A percentile compares a stretch with the other conserved stretches of the same genome.
Conservation (phyloP, 1,140 invertebrate species). For the Drosophila rufa region DNA sequence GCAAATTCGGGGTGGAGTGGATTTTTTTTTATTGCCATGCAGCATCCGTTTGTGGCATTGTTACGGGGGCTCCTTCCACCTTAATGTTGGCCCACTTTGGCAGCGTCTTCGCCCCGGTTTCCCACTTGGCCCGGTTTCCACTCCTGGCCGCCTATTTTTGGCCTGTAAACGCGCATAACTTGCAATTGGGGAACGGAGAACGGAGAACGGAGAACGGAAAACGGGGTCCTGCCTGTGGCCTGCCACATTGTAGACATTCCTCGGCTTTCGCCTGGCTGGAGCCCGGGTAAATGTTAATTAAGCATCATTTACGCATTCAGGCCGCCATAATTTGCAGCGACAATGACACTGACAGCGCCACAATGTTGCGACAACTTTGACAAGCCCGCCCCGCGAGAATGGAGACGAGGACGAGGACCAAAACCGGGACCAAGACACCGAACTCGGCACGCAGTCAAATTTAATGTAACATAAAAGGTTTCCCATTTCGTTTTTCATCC, state of each 20-base stretch:
- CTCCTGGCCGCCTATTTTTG: constrained; percentile 16
- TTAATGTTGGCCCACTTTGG: constrained; percentile 38
- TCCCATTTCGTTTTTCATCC: constrained; percentile 38
- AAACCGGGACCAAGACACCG: not conserved
- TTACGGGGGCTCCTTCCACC: not conserved
- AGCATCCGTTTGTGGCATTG: constrained; percentile 48
- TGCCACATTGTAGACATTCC: constrained; percentile 43
- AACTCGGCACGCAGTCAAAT: constrained; percentile 45
- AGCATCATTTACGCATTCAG: constrained; percentile 81
- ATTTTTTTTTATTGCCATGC: constrained; percentile 17
- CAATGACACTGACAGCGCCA: constrained; percentile 68
- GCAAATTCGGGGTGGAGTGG: not conserved
- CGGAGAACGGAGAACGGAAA: not conserved
- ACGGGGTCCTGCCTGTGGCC: not conserved
- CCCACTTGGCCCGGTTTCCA: not conserved
- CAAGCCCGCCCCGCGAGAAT: constrained; percentile 49
- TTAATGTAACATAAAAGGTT: constrained; percentile 56
- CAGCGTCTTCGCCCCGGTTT: not conserved
- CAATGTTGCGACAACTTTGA: constrained; percentile 79
- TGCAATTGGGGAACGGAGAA: constrained; percentile 44
- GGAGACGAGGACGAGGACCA: constrained; percentile 7
- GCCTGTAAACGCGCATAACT: constrained; percentile 66
- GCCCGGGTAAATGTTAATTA: constrained; percentile 76
- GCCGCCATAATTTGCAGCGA: constrained; percentile 78
- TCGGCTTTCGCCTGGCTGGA: constrained; percentile 36